Base-by-base conservation (phyloP, 2,797 vertebrate genomes). In the Enteromius paludinosus region DNA sequence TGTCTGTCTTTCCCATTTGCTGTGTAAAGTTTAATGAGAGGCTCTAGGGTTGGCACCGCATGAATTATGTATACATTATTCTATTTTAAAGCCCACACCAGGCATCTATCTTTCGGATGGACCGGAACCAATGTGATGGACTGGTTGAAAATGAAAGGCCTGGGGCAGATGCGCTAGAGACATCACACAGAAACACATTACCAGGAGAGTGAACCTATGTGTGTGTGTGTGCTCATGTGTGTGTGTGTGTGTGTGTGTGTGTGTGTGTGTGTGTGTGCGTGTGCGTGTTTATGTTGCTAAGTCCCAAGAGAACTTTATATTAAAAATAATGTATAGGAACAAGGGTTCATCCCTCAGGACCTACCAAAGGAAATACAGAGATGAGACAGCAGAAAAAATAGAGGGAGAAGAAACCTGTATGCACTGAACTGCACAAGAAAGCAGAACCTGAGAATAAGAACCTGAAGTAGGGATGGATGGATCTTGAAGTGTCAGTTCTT, bases 61-160 rank as follows among this genome's bases (percentile, higher is more conserved):
- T 92, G 90, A 92, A 92, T 92, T 90, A 92, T 92, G 86, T 74
- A 91, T 89, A 83, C 87, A 89, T 89, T 85, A 84, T 89, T 90
- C 87, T 87, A 87, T 90, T 90, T 91, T 85, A 90, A 90, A 90
- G 90, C 86, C 84, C 86, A 88, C 83, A 82, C 80, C 87, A 89
- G 81, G 90, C 87, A 89, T 86, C 89, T 87, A 89, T 90, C 88
- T 88, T 86, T 65, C 56, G 85, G 83, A 89, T 76, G 85, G 89
- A 89, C 88, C 86, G 62, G 86, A 80, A 83, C 85, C 83, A 80
- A 87, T 83, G 86, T 88, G 89, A 90, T 79, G 65, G 86, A 90
- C 83, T 66, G 88, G 84, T 82, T 87, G 86, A 83, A 88, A 89
- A 91, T 89, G 88, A 90, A 87, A 84, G 84, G 85, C 78, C 86